Evolutionary conservation across 2,113 vertebrate genomes (phyloP), one percentile per base, ranked within the genome.

Genomic region (Nymphicus hollandicus): DNA sequence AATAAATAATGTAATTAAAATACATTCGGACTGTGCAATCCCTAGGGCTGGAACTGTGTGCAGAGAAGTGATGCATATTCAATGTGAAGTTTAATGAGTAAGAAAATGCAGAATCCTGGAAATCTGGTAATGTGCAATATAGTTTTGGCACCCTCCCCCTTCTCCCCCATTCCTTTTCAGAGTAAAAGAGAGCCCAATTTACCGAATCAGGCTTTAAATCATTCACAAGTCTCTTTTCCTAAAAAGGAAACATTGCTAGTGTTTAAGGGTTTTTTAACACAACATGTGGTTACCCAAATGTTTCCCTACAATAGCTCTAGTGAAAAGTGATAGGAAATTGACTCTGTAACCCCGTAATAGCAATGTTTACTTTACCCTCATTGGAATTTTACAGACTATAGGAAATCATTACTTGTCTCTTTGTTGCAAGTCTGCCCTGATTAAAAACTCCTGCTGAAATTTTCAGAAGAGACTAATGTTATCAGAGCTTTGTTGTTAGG

Each of bases 321-420:
- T 96, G 89, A 95, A 95, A 92, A 95, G 88, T 91, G 89, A 95
- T 96, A 90, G 96, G 95, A 96, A 96, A 95, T 95, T 88, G 86
- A 94, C 79, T 96, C 76, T 83, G 81, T 91, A 96, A 91, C 71
- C 82, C 71, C 85, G 66, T 88, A 96, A 95, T 77, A 86, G 27
- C 72, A 81, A 66, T 93, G 85, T 92, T 97, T 96, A 96, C 74
- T 95, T 95, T 95, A 89, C 79, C 71, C 71, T 90, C 76, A 95
- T 85, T 50, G 63, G 74, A 88, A 95, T 91, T 95, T 95, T 93
- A 77, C 63, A 95, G 89, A 88, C 82, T 78, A 84, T 91, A 96
- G 91, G 91, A 96, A 96, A 97, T 91, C 9, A 10, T 91, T 91
- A 88, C 33, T 93, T 93, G 87, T 88, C 88, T 96, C 79, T 95